Evolutionary conservation across 1,140 invertebrate species (phyloP).

Genomic region (Neotoxoptera formosana): DNA sequence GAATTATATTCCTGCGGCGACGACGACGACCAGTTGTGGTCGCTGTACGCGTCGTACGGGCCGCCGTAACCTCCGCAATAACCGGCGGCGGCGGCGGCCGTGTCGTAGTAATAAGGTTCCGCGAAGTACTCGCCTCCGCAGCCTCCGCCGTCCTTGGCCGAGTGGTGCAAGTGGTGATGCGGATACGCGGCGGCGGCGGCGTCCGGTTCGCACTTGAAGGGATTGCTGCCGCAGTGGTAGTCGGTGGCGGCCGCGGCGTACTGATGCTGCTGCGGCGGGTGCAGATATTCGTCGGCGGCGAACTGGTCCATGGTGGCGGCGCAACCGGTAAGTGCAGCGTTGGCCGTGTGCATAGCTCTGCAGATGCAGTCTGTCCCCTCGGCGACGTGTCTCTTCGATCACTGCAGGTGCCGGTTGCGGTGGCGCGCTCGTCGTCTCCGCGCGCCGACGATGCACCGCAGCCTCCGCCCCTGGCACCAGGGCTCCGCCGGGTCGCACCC

Average conservation of each 20-base stretch:
- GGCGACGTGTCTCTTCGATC: neutral
- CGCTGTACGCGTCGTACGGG: neutral
- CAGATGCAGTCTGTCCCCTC: neutral
- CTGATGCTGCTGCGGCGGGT: neutral
- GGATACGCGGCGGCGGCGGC: neutral
- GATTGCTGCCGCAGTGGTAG: neutral
- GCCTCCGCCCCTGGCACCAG: neutral
- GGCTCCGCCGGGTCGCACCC: neutral
- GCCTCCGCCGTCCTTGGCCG: neutral
- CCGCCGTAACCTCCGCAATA: neutral
- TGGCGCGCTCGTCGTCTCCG: neutral
- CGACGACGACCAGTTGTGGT: neutral
- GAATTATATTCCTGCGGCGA: neutral
- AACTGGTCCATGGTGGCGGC: conserved; percentile 10
- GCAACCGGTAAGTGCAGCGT: neutral
- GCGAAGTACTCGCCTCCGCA: neutral
- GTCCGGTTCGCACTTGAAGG: neutral
- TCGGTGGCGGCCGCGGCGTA: neutral
- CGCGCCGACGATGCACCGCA: neutral
- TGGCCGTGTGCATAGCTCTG: neutral
- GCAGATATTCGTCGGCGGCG: neutral
- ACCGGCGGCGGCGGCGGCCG: neutral
- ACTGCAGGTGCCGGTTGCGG: neutral
- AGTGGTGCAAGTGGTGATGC: neutral
- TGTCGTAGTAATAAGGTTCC: neutral